Base-by-base conservation (phyloP, 2,113 vertebrate species). In the Corydoras maculifer region DNA sequence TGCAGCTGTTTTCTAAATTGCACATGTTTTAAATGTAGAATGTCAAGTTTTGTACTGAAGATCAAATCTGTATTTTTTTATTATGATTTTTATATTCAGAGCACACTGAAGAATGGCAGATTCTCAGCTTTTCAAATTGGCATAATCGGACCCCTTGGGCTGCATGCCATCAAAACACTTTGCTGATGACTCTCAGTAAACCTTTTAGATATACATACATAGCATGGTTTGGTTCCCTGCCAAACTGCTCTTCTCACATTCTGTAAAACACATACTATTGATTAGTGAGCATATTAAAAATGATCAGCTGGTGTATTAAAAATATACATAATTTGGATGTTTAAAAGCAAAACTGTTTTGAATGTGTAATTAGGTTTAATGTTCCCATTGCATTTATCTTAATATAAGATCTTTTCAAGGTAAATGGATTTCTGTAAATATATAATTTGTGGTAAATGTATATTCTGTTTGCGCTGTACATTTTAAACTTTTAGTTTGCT, bases 141-240 rank as follows among this genome's bases (percentile, higher is more conserved):
- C 60, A 55, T 72, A 63, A 64, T 72, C 14, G 4, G 53, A 63
- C 14, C 69, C 25, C 13, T 48, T 72, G 15, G 69, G 61, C 31
- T 18, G 48, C 63, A 35, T 35, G 49, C 50, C 32, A 67, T 68
- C 43, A 30, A 68, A 55, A 68, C 31, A 54, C 55, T 68, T 51
- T 65, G 54, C 54, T 30, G 31, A 62, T 61, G 58, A 73, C 49
- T 61, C 18, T 62, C 18, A 62, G 13, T 62, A 62, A 29, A 68
- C 49, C 49, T 18, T 49, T 55, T 14, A 74, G 65, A 68, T 30
- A 62, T 12, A 32, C 59, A 62, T 13, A 18, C n/a, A 6, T 50
- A 13, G 15, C 43, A n/a, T 60, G 48, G 31, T 66, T 66, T 53
- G 12, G 31, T 43, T 43, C 35, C 35, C 35, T 64, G 69, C 60